Evolutionary conservation across 2,797 vertebrate species (phyloP).

Genomic region (Hozukius guyotensis): DNA sequence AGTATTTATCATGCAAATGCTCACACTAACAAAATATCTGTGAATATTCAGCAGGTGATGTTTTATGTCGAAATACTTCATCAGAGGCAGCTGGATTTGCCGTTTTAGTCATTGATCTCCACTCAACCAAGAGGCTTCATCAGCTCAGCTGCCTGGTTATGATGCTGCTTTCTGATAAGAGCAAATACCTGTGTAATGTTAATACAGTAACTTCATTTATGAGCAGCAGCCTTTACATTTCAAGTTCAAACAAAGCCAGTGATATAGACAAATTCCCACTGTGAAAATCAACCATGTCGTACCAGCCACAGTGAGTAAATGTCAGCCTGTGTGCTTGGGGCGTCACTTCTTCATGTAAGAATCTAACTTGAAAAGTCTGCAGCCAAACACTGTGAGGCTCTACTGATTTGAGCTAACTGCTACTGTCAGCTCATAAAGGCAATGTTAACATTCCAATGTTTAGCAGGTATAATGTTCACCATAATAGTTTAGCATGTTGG

Average conservation of each 20-base stretch:
- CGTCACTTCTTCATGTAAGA: not conserved
- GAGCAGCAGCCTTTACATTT: slow-evolving; percentile 2
- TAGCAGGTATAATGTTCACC: not conserved
- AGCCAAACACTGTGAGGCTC: not conserved
- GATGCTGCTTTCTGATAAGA: slow-evolving; percentile 21
- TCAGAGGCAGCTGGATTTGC: slow-evolving; percentile 1
- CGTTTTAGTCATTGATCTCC: slow-evolving; percentile 5
- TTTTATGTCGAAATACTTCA: not conserved
- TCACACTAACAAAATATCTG: not conserved
- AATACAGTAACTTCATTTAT: not conserved
- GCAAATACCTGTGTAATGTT: not conserved
- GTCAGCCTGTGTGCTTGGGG: not conserved
- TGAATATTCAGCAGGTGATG: slow-evolving; percentile 1
- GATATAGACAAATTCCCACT: slow-evolving; percentile 1
- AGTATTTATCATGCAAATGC: not conserved
- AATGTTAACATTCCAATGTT: not conserved
- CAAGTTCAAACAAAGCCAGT: slow-evolving; percentile 17
- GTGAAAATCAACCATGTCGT: not conserved
- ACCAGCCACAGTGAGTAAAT: not conserved
- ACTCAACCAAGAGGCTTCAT: slow-evolving; percentile 2
- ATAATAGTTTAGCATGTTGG: not conserved
- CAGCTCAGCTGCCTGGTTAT: slow-evolving; percentile 12
- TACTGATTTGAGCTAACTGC: not conserved
- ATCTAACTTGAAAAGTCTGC: not conserved
- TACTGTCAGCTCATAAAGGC: not conserved